phyloP scores from a whole-genome alignment of 2,888 invertebrate species.

The Euphydryas editha region DNA sequence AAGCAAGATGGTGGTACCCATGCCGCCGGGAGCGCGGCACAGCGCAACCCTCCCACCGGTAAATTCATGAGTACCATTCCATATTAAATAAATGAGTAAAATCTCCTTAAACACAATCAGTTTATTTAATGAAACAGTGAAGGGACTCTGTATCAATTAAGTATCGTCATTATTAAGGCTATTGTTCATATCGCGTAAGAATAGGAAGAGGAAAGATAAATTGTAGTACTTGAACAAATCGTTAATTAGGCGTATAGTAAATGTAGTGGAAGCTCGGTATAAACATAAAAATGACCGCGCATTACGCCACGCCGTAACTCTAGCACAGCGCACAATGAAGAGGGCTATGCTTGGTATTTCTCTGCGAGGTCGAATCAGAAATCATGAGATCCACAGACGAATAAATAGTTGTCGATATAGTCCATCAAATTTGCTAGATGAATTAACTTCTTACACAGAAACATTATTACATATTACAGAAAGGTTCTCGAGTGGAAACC shows the following conservation, averaged over 20 bases:
- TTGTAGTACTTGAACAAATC: conserved; percentile 43
- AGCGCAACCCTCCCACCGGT: too few species aligned
- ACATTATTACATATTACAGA: too few species aligned
- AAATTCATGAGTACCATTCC: neutral
- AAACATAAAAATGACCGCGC: conserved; percentile 33
- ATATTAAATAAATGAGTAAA: neutral
- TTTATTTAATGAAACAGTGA: neutral
- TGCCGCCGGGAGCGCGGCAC: too few species aligned
- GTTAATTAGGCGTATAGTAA: conserved; percentile 47
- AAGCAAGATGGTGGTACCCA: too few species aligned
- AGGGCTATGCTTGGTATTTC: too few species aligned
- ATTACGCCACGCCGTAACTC: conserved; percentile 23
- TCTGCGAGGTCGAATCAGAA: too few species aligned
- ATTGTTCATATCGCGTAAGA: conserved; percentile 16
- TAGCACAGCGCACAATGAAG: neutral
- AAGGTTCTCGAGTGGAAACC: too few species aligned
- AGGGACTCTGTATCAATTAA: neutral
- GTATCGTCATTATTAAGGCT: neutral
- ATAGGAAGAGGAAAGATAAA: conserved; percentile 27
- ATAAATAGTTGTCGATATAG: too few species aligned
- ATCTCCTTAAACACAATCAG: neutral
- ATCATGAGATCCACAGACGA: too few species aligned
- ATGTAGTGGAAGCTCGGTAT: conserved; percentile 45
- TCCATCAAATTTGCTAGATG: too few species aligned
- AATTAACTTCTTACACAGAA: too few species aligned